These are phyloP conservation scores for Drosophila pseudoobscura DNA, from an alignment of 1,140 invertebrate genomes.

Conservation along the genomic window DNA sequence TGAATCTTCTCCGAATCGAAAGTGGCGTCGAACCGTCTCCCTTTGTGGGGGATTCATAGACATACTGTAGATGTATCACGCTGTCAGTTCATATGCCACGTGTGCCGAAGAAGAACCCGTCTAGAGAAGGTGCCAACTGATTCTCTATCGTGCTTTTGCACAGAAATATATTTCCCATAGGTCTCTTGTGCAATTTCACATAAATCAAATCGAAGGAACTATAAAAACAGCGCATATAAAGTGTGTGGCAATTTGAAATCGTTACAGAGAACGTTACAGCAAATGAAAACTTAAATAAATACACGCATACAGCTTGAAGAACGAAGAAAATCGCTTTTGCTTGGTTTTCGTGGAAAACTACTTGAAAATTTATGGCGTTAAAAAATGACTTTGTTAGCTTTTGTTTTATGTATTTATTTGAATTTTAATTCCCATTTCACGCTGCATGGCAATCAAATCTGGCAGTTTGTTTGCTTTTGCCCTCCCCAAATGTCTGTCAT, in stretches of 20 bases:
- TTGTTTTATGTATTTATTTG: constrained; percentile 70
- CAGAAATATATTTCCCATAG: constrained; percentile 10
- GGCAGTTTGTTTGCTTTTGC: constrained; percentile 52
- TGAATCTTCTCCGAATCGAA: not conserved
- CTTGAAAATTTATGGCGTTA: constrained; percentile 71
- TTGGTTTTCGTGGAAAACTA: constrained; percentile 65
- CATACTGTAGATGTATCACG: too few relatives aligned
- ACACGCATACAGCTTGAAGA: constrained; percentile 3
- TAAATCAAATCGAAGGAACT: constrained; percentile 71
- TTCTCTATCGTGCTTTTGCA: constrained; percentile 24
- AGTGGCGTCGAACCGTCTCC: constrained; percentile 15
- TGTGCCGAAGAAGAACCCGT: constrained; percentile 21
- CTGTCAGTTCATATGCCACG: constrained; percentile 29
- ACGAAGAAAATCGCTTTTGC: constrained; percentile 20
- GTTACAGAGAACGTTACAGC: constrained; percentile 25
- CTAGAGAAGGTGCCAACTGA: constrained; percentile 48
- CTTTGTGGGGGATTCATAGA: not conserved
- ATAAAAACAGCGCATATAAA: constrained; percentile 55
- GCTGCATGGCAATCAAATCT: constrained; percentile 47
- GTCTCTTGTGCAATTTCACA: constrained; percentile 60
- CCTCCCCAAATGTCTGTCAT: constrained; percentile 51
- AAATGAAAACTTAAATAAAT: constrained; percentile 60
- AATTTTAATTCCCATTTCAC: constrained; percentile 67
- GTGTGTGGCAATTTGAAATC: constrained; percentile 62
- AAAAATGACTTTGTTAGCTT: constrained; percentile 44